Conservation (phyloP, 2,797 vertebrate genomes). For the Melanotaenia boesemani region DNA sequence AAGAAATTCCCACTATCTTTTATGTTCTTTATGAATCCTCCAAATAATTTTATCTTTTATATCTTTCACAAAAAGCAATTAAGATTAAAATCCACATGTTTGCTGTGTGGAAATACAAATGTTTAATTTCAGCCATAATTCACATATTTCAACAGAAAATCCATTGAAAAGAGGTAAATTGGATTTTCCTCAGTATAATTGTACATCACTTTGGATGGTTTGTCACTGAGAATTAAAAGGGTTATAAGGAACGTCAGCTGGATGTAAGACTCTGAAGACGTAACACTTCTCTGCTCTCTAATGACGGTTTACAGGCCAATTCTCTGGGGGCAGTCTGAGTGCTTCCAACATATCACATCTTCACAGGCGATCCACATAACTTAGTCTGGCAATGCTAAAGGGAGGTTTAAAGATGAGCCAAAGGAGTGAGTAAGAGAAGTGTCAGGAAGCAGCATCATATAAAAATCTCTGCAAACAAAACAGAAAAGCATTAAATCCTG, state of each 20-base stretch:
- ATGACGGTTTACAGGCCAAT: conserved; percentile 84
- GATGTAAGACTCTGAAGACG: conserved; percentile 80
- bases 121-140: conserved; percentile 74
- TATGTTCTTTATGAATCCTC: conserved; percentile 14
- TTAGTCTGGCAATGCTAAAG: conserved; percentile 81
- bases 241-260: conserved; percentile 76
- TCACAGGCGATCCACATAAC: conserved; percentile 78
- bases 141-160: conserved; percentile 71
- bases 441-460: conserved; percentile 68
- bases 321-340: conserved; percentile 79
- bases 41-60: conserved; percentile 29
- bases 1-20: conserved; percentile 23
- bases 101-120: conserved; percentile 30
- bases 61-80: background rate
- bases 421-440: conserved; percentile 71
- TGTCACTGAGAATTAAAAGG: conserved; percentile 79
- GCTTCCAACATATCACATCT: conserved; percentile 80
- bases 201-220: conserved; percentile 79
- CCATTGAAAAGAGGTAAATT: conserved; percentile 72
- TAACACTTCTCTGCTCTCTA: conserved; percentile 76
- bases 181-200: conserved; percentile 79
- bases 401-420: conserved; percentile 78
- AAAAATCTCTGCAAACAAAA: conserved; percentile 74
- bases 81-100: conserved; percentile 22
- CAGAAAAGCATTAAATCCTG: conserved; percentile 53